Base-by-base conservation (phyloP, 2,797 vertebrate genomes). In the Myioborus melanocephalus region DNA sequence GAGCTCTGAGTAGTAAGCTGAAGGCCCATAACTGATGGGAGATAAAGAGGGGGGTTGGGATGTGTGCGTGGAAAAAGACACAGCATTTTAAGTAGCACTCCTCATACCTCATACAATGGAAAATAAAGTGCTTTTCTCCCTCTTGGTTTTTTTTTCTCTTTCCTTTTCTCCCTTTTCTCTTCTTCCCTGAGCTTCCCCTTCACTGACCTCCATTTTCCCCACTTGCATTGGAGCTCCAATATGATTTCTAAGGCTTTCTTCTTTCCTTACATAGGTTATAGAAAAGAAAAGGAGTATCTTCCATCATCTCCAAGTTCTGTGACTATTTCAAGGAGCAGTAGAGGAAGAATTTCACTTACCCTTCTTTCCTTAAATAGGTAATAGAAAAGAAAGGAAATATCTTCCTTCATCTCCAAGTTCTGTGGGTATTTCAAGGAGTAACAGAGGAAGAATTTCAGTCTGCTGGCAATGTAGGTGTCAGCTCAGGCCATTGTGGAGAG, bases 21-120 rank as follows among this genome's bases (percentile, higher is more conserved):
- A 71, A 53, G 37, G 37, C 23, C n/a, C 5, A 1, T 70, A 82
- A 60, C 49, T 85, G 26, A 12, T 59, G 35, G 46, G 47, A 68
- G 13, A 32, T 32, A n/a, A 39, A 19, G 22, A 6, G 1, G 0
- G 1, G 2, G 2, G 1, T 26, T 34, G 9, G 15, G 12, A 26
- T 69, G 11, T 44, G 6, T 70, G 26, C 41, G 11, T 69, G 26
- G 5, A 22, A 30, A 49, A n/a, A 1, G 1, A 15, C 5, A n/a
- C 32, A 34, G 26, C 23, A 15, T 65, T 83, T 93, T 50, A 28
- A 14, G 14, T 32, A 12, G 32, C 1, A 1, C 3, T 91, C 5
- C 47, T 43, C 28, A 3, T 50, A 56, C 24, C 28, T 89, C 9
- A 23, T 55, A n/a, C 53, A 55, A n/a, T 55, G 53, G 32, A 14